Conservation (phyloP, 2,888 invertebrate species). For the Tetramorium bicarinatum region DNA sequence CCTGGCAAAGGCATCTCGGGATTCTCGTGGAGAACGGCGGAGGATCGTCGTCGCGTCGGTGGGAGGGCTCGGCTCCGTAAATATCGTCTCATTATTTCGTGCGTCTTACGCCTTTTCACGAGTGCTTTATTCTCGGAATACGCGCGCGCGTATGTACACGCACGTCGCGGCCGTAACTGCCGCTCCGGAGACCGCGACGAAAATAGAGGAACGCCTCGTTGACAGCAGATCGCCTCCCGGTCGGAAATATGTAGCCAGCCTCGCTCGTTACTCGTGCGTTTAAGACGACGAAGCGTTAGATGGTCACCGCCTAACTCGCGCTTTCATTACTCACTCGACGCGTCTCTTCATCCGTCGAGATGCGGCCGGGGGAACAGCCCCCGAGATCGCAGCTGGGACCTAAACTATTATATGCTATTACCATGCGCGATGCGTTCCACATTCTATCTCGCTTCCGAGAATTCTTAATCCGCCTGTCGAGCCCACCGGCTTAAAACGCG, state of each 20-base stretch:
- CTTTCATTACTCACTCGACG: conserved; percentile 41
- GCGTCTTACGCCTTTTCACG: conserved; percentile 53
- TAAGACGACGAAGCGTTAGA: conserved; percentile 60
- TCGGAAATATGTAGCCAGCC: conserved; percentile 55
- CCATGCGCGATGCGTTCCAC: conserved; percentile 1
- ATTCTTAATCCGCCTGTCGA: conserved; percentile 38
- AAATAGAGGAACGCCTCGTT: conserved; percentile 77
- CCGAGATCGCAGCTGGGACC: conserved; percentile 4
- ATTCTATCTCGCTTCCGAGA: conserved; percentile 22
- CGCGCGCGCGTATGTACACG: background rate
- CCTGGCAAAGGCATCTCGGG: conserved; percentile 24
- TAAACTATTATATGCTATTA: conserved; percentile 16
- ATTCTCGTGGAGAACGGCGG: conserved; percentile 51
- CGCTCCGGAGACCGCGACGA: conserved; percentile 56
- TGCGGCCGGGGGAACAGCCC: background rate
- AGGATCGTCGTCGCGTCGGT: conserved; percentile 16
- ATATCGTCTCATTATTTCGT: conserved; percentile 67
- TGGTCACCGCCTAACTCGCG: conserved; percentile 38
- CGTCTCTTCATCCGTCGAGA: conserved; percentile 8
- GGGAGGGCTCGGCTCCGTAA: conserved; percentile 45
- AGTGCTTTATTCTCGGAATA: conserved; percentile 71
- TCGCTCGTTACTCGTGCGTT: conserved; percentile 57
- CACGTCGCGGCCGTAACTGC: background rate
- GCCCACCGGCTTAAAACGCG: background rate
- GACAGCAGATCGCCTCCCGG: conserved; percentile 63